A percentile compares a stretch with the other conserved stretches of the same genome.
Conservation (phyloP, 2,888 invertebrate species). For the Amphipyra berbera region DNA sequence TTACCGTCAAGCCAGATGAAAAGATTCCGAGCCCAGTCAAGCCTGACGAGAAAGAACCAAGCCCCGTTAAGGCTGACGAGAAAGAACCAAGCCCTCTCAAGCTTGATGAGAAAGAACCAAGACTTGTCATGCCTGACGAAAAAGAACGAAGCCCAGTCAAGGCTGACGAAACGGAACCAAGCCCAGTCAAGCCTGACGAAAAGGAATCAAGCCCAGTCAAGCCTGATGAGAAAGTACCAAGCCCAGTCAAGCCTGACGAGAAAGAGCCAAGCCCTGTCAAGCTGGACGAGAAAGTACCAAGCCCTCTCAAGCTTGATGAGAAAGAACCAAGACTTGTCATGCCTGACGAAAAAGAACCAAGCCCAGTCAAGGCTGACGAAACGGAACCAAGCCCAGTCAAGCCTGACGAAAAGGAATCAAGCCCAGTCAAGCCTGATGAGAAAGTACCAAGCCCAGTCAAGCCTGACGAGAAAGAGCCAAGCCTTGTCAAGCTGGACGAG, state of each 20-base stretch:
- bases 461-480: background rate
- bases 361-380: slow-evolving; percentile 14
- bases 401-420: slow-evolving; percentile 3
- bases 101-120: slow-evolving; percentile 18
- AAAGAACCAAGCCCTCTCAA: slow-evolving; percentile 31
- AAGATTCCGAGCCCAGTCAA: background rate
- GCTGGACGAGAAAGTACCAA: slow-evolving; percentile 29
- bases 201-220: slow-evolving; percentile 24
- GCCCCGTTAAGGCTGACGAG: slow-evolving; percentile 27
- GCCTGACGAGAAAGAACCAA: slow-evolving; percentile 3
- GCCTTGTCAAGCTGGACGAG: slow-evolving; percentile 15
- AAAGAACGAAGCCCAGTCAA: background rate
- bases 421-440: slow-evolving; percentile 10
- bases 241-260: slow-evolving; percentile 17
- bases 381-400: slow-evolving; percentile 7
- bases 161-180: slow-evolving; percentile 5
- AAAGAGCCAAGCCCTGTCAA: slow-evolving; percentile 23
- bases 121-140: slow-evolving; percentile 13
- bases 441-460: slow-evolving; percentile 8
- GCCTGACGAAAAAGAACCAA: slow-evolving; percentile 11
- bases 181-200: slow-evolving; percentile 9
- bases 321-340: background rate
- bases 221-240: slow-evolving; percentile 28
- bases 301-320: slow-evolving; percentile 25
- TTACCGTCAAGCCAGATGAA: background rate